Conservation (phyloP, 2,113 vertebrate species). For the Tor tambroides region DNA sequence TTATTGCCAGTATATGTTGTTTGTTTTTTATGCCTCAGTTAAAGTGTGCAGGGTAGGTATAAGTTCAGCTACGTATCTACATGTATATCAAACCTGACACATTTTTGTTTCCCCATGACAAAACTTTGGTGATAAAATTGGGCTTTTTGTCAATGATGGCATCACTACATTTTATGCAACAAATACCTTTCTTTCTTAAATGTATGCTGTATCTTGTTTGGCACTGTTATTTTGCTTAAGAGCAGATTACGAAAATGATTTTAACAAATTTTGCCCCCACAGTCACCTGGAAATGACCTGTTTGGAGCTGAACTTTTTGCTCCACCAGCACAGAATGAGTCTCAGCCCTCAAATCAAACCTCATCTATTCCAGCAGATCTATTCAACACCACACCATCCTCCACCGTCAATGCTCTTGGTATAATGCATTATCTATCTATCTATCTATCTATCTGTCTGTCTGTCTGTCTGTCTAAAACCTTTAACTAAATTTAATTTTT, state of each 20-base stretch:
- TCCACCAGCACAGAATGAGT: slow-evolving; percentile 61
- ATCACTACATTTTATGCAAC: neutral
- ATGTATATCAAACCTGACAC: neutral
- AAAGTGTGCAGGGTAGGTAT: neutral
- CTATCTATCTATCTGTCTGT: no score
- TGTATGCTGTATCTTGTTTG: slow-evolving; percentile 40
- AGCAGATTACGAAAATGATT: neutral
- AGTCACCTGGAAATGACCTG: slow-evolving; percentile 79
- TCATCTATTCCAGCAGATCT: slow-evolving; percentile 69
- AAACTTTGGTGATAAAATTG: neutral
- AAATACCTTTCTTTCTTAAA: neutral
- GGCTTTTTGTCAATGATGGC: neutral
- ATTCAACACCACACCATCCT: slow-evolving; percentile 73
- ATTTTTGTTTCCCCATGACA: neutral
- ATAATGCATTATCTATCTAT: neutral
- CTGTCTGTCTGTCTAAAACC: neutral
- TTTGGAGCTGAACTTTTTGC: slow-evolving; percentile 84
- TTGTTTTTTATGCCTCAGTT: neutral
- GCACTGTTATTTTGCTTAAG: neutral
- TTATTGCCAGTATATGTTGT: neutral
- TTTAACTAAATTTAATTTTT: neutral
- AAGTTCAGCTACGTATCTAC: slow-evolving; percentile 8
- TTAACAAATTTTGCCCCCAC: slow-evolving; percentile 40
- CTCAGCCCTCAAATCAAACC: slow-evolving; percentile 53
- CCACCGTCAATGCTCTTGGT: slow-evolving; percentile 68